Evolutionary conservation across 1,140 invertebrate genomes (phyloP).

Genomic region (Euglossa dilemma): DNA sequence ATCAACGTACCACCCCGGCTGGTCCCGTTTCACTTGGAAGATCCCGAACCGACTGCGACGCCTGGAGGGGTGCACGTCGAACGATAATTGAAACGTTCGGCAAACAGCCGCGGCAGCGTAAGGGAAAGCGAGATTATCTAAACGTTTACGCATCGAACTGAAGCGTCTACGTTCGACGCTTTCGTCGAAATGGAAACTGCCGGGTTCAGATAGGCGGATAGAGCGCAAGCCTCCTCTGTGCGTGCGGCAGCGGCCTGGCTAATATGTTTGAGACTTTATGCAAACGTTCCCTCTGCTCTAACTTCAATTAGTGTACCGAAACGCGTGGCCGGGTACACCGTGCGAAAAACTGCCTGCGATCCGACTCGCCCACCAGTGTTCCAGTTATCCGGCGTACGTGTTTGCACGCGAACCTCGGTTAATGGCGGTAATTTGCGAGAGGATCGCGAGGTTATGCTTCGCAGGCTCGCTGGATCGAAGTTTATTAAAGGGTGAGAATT

Average conservation of each 20-base stretch:
- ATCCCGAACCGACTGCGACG: not conserved
- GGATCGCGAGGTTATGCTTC: not conserved
- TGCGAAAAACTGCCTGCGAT: not conserved
- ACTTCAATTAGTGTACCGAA: constrained; percentile 17
- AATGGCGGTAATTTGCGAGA: not conserved
- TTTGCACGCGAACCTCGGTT: not conserved
- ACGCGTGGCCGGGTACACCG: too few species aligned
- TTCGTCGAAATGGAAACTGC: not conserved
- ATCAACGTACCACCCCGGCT: not conserved
- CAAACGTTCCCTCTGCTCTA: not conserved
- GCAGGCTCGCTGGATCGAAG: not conserved
- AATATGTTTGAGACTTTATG: constrained; percentile 10
- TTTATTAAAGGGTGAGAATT: not conserved
- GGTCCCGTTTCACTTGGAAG: not conserved
- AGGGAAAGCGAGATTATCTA: not conserved
- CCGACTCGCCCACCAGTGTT: not conserved
- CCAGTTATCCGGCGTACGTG: not conserved
- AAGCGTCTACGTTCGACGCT: not conserved
- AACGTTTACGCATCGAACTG: not conserved
- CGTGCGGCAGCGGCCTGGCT: not conserved
- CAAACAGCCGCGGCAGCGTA: not conserved
- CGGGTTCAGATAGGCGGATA: not conserved
- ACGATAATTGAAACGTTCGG: constrained; percentile 30
- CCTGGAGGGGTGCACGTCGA: not conserved
- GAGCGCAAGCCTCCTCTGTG: not conserved